Evolutionary conservation across 2,888 invertebrate genomes (phyloP).

Genomic region (Nudaria mundana): DNA sequence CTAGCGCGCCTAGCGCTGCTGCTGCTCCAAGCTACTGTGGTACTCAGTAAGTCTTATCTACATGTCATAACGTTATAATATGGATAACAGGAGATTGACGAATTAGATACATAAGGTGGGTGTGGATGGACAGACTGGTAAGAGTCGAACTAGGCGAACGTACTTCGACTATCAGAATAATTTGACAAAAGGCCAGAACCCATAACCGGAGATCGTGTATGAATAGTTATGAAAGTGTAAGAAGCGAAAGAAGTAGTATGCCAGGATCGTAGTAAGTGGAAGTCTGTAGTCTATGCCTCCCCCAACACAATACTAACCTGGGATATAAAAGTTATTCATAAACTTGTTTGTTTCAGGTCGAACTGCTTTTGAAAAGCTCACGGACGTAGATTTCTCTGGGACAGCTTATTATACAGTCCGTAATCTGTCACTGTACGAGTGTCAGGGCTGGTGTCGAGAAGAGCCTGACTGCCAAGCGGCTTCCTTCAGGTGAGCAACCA

Average conservation of each 20-base stretch:
- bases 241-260: too few relatives aligned
- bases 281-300: too few relatives aligned
- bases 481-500: constrained; percentile 86
- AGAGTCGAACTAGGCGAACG: too few relatives aligned
- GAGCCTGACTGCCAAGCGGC: constrained; percentile 96
- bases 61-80: too few relatives aligned
- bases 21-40: constrained; percentile 62
- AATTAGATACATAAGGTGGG: too few relatives aligned
- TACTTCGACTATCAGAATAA: too few relatives aligned
- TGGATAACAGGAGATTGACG: too few relatives aligned
- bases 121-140: too few relatives aligned
- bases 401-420: constrained; percentile 95
- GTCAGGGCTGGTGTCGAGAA: constrained; percentile 97
- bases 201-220: too few relatives aligned
- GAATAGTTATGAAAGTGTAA: not conserved
- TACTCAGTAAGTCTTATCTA: constrained; percentile 54
- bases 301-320: too few relatives aligned
- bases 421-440: constrained; percentile 95
- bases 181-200: too few relatives aligned
- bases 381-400: constrained; percentile 94
- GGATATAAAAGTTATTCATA: not conserved
- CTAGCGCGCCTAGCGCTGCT: constrained; percentile 67
- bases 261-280: too few relatives aligned
- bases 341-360: constrained; percentile 82
- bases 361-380: constrained; percentile 95